These are phyloP conservation scores for Thymelicus sylvestris DNA, from an alignment of 2,888 invertebrate genomes.

Conservation along the genomic window DNA sequence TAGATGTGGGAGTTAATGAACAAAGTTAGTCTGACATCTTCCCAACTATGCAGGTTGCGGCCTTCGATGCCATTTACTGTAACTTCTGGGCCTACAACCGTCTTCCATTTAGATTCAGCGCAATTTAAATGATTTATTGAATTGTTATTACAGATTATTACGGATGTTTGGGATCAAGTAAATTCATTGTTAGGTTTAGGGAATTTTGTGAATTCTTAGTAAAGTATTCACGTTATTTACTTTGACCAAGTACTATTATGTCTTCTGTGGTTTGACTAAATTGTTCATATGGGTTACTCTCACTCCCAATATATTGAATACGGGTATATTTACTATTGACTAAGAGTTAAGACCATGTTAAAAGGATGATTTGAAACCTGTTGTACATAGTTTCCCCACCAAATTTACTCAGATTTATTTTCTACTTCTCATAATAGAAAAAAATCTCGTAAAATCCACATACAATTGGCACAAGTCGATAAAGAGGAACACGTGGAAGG, in stretches of 20 bases:
- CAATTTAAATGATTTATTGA: constrained; percentile 18
- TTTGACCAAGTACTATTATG: no score
- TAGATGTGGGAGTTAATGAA: constrained; percentile 38
- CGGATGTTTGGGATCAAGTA: background rate
- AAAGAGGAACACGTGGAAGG: constrained; percentile 34
- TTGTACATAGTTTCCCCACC: constrained; percentile 14
- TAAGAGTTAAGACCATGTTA: no score
- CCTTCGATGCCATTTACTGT: constrained; percentile 8
- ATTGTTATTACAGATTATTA: background rate
- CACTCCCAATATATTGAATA: no score
- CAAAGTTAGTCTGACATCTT: constrained; percentile 37
- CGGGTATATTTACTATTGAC: no score
- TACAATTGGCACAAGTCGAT: constrained; percentile 35
- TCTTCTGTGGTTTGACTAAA: no score
- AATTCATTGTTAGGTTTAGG: no score
- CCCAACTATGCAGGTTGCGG: constrained; percentile 24
- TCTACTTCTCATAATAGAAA: constrained; percentile 37
- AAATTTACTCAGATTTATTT: constrained; percentile 19
- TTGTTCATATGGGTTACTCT: no score
- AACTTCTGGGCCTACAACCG: background rate
- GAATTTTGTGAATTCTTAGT: background rate
- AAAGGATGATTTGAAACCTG: background rate
- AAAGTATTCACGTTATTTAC: no score
- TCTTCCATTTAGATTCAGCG: background rate
- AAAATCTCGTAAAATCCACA: constrained; percentile 36